phyloP scores from a whole-genome alignment of 2,797 vertebrate genomes.

The Microctenopoma stevenorrisi region DNA sequence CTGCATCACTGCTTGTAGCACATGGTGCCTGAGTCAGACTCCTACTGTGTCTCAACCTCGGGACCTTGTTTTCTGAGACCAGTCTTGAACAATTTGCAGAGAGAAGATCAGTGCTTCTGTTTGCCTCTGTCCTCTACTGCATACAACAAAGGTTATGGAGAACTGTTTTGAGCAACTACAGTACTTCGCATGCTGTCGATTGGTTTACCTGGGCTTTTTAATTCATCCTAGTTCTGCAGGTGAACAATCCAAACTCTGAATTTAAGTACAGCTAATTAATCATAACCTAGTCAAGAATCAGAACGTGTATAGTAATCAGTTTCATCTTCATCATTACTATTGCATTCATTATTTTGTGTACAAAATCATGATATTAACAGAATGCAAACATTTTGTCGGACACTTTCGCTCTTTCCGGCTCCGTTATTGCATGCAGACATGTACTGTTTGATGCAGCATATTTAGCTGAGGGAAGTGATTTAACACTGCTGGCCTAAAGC shows the following conservation, averaged over 20 bases:
- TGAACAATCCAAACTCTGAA: background rate
- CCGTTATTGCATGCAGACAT: conserved; percentile 25
- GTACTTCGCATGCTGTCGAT: background rate
- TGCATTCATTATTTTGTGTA: no score
- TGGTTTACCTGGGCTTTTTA: background rate
- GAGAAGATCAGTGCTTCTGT: conserved; percentile 16
- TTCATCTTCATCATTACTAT: background rate
- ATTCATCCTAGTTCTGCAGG: background rate
- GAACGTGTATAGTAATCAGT: no score
- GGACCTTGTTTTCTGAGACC: conserved; percentile 49
- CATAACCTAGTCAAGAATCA: no score
- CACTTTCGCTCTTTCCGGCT: background rate
- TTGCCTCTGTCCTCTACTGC: background rate
- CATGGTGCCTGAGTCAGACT: conserved; percentile 46
- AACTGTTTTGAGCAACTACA: background rate
- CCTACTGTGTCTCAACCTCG: conserved; percentile 49
- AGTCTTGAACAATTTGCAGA: conserved; percentile 35
- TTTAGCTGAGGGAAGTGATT: conserved; percentile 52
- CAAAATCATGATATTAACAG: no score
- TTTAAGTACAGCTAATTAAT: no score
- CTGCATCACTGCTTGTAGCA: conserved; percentile 55
- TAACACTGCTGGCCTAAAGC: conserved; percentile 58
- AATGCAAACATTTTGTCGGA: background rate
- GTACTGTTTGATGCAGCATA: conserved; percentile 27
- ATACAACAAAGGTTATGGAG: background rate